Evolutionary conservation across 2,797 vertebrate genomes (phyloP).

Genomic region (Mormyrus hasselquistii): DNA sequence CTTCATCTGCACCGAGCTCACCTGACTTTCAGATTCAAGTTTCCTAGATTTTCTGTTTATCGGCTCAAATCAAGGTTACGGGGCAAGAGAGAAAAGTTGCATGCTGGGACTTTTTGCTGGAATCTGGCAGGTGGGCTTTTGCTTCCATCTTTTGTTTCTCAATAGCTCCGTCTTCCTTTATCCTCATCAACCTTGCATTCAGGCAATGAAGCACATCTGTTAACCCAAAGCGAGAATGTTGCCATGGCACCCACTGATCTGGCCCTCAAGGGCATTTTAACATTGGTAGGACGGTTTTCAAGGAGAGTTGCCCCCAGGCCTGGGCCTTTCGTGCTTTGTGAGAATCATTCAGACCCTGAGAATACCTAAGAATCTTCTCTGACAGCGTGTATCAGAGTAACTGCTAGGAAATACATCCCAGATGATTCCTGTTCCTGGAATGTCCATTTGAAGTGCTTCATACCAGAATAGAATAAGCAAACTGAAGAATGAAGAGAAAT

Average conservation of each 20-base stretch:
- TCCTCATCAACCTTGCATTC: conserved; percentile 19
- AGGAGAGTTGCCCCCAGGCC: neutral
- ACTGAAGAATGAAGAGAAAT: neutral
- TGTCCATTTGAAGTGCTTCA: neutral
- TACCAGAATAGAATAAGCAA: neutral
- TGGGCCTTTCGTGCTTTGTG: neutral
- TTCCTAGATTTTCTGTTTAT: neutral
- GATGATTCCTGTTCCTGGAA: neutral
- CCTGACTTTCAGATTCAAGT: neutral
- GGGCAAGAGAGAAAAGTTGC: neutral
- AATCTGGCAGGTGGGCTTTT: neutral
- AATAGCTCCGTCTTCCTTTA: neutral
- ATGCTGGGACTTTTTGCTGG: neutral
- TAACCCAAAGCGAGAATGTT: conserved; percentile 28
- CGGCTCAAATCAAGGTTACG: neutral
- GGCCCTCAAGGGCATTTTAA: conserved; percentile 19
- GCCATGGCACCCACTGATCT: conserved; percentile 27
- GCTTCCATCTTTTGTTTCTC: neutral
- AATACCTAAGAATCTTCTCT: neutral
- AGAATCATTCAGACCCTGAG: neutral
- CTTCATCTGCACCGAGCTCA: neutral
- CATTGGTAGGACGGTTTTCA: neutral
- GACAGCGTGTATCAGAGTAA: neutral
- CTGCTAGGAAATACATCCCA: neutral
- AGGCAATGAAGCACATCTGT: conserved; percentile 40